Evolutionary conservation across 30 jellyfish, hydroid and myxozoan genomes (phyloP), one percentile per base, ranked within the genome.

Genomic region (Morbakka virulenta): DNA sequence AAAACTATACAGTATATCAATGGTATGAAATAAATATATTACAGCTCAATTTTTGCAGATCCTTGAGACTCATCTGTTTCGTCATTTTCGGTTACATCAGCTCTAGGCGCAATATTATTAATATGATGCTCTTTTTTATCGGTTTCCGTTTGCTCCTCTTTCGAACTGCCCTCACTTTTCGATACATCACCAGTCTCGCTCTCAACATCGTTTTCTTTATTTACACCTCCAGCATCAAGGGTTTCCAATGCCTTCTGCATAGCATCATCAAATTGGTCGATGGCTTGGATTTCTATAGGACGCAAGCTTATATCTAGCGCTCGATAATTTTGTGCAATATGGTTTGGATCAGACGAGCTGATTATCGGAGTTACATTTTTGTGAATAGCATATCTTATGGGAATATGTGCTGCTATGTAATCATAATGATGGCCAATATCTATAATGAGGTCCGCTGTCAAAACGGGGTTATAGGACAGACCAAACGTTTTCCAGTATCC

Each of bases 301-400:
- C 84, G 91, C 29, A 91, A 52, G 20, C 75, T 80, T 53, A 80
- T 79, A 51, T 91, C 98, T 88, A 91, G 74, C 6, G 98, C 71
- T 6, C 98, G 91, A 49, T 74, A 67, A 35, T 91, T 91, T 35
- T 91, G 98, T 24, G 96, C 94, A 2, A 91, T 72, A 69, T 91
- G 98, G 53, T 91, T 91, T n/a, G 22, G 76, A 33, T 76, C 84
- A 49, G 92, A 14, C 3, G 98, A 76, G 28, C 98, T 77, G 26
- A 96, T 96, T 13, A 92, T 92, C 64, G 85, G 95, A 14, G 98
- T 92, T 34, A 92, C 96, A 49, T 92, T 85, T 3, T 69, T 81
- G 65, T 92, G 98, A 13, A 92, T 79, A 57, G 98, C 98, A 96
- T 96, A 92, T 14, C 98, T 61, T 30, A 92, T 72, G 6, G 85